Evolutionary conservation across 2,797 vertebrate genomes (phyloP).

Genomic region (Hyperoplus immaculatus): DNA sequence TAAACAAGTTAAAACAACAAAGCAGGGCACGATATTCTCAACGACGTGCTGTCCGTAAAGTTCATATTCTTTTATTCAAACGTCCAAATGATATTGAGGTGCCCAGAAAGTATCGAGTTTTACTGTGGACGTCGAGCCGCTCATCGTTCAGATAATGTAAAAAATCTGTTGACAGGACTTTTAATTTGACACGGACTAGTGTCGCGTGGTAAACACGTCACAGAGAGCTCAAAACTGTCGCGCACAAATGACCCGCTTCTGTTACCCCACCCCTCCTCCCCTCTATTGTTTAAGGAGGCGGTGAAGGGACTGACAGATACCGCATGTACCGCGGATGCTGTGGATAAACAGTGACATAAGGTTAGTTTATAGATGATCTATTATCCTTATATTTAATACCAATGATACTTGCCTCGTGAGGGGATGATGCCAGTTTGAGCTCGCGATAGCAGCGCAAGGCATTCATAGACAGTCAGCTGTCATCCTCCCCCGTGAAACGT

Average conservation of each 20-base stretch:
- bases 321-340: slow-evolving; percentile 30
- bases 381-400: neutral
- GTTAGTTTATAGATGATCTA: slow-evolving; percentile 38
- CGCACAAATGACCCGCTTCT: slow-evolving; percentile 45
- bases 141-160: neutral
- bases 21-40: slow-evolving; percentile 7
- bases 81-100: rapidly evolving
- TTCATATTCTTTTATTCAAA: neutral
- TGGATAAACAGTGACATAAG: slow-evolving; percentile 48
- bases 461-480: slow-evolving; percentile 27
- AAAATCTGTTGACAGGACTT: slow-evolving; percentile 52
- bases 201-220: slow-evolving; percentile 60
- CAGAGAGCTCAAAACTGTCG: slow-evolving; percentile 5
- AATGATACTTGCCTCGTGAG: neutral
- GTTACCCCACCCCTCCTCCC: slow-evolving; percentile 6
- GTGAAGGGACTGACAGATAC: slow-evolving; percentile 21
- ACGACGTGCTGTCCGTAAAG: too few relatives aligned
- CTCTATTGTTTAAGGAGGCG: slow-evolving; percentile 68
- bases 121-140: neutral
- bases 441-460: neutral
- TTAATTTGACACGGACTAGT: slow-evolving; percentile 77
- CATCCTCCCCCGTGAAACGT: slow-evolving; percentile 18
- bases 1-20: slow-evolving; percentile 65
- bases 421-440: neutral
- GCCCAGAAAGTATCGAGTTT: neutral